Percentiles rank a stretch among this genome's conserved stretches.
These are phyloP conservation scores for Molanna angustata DNA, from an alignment of 2,888 invertebrate species.

Conservation along the genomic window DNA sequence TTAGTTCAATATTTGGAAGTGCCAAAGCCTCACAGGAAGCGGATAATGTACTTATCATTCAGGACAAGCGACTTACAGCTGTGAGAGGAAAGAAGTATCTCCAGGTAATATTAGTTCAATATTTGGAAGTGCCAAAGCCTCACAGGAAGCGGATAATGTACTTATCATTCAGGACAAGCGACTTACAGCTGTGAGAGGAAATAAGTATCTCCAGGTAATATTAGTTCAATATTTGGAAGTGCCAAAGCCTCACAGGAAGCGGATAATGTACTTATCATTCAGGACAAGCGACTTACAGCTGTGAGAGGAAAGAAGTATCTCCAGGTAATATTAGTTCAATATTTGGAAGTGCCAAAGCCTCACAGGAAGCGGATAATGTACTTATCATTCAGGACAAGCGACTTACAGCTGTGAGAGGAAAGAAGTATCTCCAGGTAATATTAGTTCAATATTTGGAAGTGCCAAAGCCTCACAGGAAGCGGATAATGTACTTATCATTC, in stretches of 20 bases:
- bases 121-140: constrained; percentile 94
- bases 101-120: constrained; percentile 83
- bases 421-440: constrained; percentile 83
- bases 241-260: constrained; percentile 97
- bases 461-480: constrained; percentile 97
- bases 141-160: constrained; percentile 97
- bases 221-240: constrained; percentile 92
- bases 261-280: constrained; percentile 93
- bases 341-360: constrained; percentile 94
- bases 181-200: constrained; percentile 69
- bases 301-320: constrained; percentile 83
- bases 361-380: constrained; percentile 97
- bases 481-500: constrained; percentile 93
- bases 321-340: constrained; percentile 83
- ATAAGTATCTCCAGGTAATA: constrained; percentile 83
- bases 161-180: constrained; percentile 90
- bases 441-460: constrained; percentile 92
- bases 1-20: constrained; percentile 92
- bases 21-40: constrained; percentile 97
- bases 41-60: constrained; percentile 93
- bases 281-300: constrained; percentile 76
- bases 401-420: constrained; percentile 69
- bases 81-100: constrained; percentile 83
- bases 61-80: constrained; percentile 76
- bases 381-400: constrained; percentile 90